These are phyloP conservation scores for Syngnathus typhle DNA, from an alignment of 2,113 vertebrate species.

Conservation along the genomic window DNA sequence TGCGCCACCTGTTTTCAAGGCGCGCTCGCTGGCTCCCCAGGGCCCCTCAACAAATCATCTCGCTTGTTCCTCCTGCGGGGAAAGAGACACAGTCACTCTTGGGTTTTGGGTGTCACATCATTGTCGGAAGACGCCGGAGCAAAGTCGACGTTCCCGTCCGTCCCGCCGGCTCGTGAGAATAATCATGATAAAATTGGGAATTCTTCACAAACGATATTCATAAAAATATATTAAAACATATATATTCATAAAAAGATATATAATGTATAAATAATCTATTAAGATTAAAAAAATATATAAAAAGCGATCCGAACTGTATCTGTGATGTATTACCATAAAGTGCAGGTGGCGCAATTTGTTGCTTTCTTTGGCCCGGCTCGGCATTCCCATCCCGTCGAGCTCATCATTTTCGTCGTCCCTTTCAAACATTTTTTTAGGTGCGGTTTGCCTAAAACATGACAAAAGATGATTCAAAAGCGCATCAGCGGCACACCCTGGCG, in stretches of 20 bases:
- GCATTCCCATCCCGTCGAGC: not conserved
- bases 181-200: not conserved
- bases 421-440: not conserved
- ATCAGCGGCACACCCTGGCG: slow-evolving; percentile 38
- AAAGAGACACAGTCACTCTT: slow-evolving; percentile 60
- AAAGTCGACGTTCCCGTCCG: slow-evolving; percentile 62
- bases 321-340: not conserved
- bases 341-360: not conserved
- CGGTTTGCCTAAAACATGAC: slow-evolving; percentile 7
- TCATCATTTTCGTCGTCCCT: not conserved
- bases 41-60: slow-evolving; percentile 69
- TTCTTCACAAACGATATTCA: no score
- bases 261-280: no score
- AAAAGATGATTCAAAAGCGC: slow-evolving; percentile 26
- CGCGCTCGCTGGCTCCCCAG: slow-evolving; percentile 52
- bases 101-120: slow-evolving; percentile 71
- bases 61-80: slow-evolving; percentile 69
- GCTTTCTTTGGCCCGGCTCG: not conserved
- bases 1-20: slow-evolving; percentile 72
- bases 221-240: no score
- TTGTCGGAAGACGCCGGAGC: slow-evolving; percentile 57
- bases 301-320: not conserved
- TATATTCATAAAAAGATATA: no score
- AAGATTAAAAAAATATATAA: no score
- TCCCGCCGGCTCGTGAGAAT: slow-evolving; percentile 57